Conservation (phyloP, 2,113 vertebrate genomes). For the Ia io region DNA sequence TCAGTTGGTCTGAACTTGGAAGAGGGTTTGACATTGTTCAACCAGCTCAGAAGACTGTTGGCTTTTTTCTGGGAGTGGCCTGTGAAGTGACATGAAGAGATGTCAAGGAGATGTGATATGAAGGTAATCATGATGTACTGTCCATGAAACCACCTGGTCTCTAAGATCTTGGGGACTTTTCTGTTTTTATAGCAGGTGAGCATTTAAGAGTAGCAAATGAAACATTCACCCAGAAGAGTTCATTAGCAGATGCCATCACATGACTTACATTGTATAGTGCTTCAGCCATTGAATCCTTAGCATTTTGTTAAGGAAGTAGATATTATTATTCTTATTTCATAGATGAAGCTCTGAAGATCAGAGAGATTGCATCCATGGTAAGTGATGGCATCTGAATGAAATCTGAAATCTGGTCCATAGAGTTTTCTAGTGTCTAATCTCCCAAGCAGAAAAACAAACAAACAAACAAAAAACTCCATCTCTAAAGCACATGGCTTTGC, state of each 20-base stretch:
- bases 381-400: background rate
- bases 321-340: background rate
- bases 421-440: slow-evolving; percentile 13
- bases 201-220: background rate
- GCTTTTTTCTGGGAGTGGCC: background rate
- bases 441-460: background rate
- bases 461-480: background rate
- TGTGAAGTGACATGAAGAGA: background rate
- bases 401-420: background rate
- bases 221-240: background rate
- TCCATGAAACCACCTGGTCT: background rate
- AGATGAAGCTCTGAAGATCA: background rate
- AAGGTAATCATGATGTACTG: background rate
- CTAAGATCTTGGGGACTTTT: background rate
- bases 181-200: background rate
- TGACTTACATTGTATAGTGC: background rate
- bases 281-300: background rate
- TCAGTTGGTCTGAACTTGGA: background rate
- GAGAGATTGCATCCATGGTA: background rate
- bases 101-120: background rate
- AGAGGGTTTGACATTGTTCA: background rate
- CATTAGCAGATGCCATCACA: background rate
- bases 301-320: background rate
- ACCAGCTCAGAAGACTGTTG: background rate
- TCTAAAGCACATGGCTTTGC: background rate